Evolutionary conservation across 2,113 vertebrate species (phyloP), one percentile per base, ranked within the genome.

Genomic region (Lutjanus erythropterus): DNA sequence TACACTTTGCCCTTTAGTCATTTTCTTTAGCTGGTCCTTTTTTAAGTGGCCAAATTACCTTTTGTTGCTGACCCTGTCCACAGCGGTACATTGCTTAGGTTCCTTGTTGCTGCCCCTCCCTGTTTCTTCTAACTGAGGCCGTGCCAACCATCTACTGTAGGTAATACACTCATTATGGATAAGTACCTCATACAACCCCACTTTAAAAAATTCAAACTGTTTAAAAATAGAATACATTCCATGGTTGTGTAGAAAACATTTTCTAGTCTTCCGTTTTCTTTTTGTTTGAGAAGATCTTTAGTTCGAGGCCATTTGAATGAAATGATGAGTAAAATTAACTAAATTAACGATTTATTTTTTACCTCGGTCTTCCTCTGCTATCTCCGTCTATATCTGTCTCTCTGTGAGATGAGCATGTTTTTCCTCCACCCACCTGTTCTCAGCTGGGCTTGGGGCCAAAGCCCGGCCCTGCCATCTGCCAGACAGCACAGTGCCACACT

Each of bases 381-480:
- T 31, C 35, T 50, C 7, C 66, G 33, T 64, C 35, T 65, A 14
- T 61, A 35, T 83, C 23, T 35, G 35, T 70, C 59, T 71, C 44
- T 81, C 69, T 69, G 70, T 75, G 66, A 89, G 70, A 74, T 49
- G 78, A 78, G 76, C 71, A 37, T 79, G 78, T 80, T 85, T 81
- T 56, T 78, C 47, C 49, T 55, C 71, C 49, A 37, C 46, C 86
- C 92, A 88, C 88, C 91, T 90, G 91, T 78, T 91, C 88, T 56
- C 53, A 11, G 25, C 81, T 58, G 81, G 75, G 85, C 88, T 81
- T 7, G 0, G 41, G 65, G 79, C 89, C 90, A 89, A 71, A 82
- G 82, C 72, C 60, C 58, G 1, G 79, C 81, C 70, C 47, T 21
- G 72, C 88, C 90, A 92, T 93, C 92, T 93, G 92, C 75, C 39